These are phyloP conservation scores for Laticauda colubrina DNA, from an alignment of 2,113 vertebrate species.

Conservation along the genomic window DNA sequence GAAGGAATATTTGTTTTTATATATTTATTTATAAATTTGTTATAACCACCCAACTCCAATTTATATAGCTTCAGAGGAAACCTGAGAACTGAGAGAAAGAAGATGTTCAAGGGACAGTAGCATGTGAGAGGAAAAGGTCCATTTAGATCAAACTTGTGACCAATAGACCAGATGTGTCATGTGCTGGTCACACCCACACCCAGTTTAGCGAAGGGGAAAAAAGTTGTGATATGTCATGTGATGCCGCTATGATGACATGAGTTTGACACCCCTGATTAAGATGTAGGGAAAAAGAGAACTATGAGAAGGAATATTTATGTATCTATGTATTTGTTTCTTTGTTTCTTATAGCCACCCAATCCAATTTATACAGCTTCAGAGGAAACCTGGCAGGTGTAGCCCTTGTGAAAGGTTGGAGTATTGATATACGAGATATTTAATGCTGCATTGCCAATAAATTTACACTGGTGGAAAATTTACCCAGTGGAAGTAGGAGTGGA, in stretches of 20 bases:
- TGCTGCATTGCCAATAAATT: neutral
- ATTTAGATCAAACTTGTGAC: too few species aligned
- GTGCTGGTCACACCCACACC: too few species aligned
- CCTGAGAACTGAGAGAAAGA: neutral
- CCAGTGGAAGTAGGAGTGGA: neutral
- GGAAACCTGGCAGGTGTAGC: neutral
- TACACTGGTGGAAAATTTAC: neutral
- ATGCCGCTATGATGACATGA: rapidly evolving
- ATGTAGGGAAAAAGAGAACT: too few species aligned
- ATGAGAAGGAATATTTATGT: too few species aligned
- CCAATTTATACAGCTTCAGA: neutral
- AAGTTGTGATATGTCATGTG: too few species aligned
- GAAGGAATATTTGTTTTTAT: neutral
- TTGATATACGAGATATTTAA: neutral
- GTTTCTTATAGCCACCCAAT: neutral
- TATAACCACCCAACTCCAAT: neutral
- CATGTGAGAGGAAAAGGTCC: too few species aligned
- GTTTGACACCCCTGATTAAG: too few species aligned
- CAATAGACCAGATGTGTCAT: too few species aligned
- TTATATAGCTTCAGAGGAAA: neutral
- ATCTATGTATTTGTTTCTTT: too few species aligned
- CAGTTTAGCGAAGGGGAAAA: too few species aligned
- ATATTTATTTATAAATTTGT: neutral
- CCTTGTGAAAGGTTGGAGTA: neutral
- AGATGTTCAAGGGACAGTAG: too few species aligned